Evolutionary conservation across 2,797 vertebrate species (phyloP).

Genomic region (Sitta carolinensis): DNA sequence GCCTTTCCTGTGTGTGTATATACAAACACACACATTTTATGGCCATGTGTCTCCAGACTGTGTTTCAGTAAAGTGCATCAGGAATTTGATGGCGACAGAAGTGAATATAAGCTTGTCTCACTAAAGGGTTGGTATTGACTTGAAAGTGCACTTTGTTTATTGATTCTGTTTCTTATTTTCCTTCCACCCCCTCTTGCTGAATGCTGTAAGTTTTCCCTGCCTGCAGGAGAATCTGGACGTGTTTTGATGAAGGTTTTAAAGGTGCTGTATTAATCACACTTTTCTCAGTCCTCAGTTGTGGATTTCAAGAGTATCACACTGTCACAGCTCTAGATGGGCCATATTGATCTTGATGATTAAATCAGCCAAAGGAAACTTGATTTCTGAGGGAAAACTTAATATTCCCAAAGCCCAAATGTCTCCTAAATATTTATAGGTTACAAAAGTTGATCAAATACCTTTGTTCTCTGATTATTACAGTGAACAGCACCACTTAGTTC

Average conservation of each 20-base stretch:
- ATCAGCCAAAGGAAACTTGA: constrained; percentile 55
- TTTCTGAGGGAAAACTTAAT: constrained; percentile 54
- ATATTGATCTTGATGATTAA: constrained; percentile 60
- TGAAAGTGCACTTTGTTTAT: not conserved
- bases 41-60: not conserved
- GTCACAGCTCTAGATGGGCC: constrained; percentile 38
- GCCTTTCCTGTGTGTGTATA: rapidly evolving
- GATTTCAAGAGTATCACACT: constrained; percentile 18
- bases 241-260: not conserved
- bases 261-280: constrained; percentile 51
- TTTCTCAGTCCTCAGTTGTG: constrained; percentile 8
- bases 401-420: constrained; percentile 14
- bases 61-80: not conserved
- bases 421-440: constrained; percentile 19
- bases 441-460: constrained; percentile 21
- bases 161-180: constrained; percentile 4
- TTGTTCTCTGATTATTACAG: constrained; percentile 52
- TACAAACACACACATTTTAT: not conserved
- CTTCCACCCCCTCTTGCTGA: not conserved
- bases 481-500: not conserved
- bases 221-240: not conserved
- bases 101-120: not conserved
- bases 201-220: not conserved
- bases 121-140: not conserved
- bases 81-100: not conserved